A percentile compares a stretch with the other conserved stretches of the same genome.
These are phyloP conservation scores for Laodelphax striatellus DNA, from an alignment of 1,140 invertebrate genomes.

Conservation along the genomic window DNA sequence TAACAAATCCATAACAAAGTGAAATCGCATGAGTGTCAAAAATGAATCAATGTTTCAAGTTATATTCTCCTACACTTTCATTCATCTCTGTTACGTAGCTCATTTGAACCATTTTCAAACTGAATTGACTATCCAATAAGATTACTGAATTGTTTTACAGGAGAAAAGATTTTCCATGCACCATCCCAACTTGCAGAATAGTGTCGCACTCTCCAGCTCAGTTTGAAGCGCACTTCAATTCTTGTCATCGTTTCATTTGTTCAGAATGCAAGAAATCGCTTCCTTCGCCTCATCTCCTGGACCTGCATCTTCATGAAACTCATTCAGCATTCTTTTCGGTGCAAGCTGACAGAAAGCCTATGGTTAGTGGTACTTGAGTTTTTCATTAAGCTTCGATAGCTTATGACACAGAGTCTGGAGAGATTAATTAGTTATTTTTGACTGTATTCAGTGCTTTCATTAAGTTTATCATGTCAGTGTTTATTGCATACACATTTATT, in stretches of 20 bases:
- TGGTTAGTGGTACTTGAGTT: constrained; percentile 35
- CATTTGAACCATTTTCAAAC: too few species aligned
- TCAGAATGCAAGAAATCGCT: constrained; percentile 42
- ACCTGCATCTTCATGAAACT: constrained; percentile 53
- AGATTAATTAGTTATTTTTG: too few species aligned
- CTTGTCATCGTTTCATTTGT: constrained; percentile 35
- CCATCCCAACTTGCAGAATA: constrained; percentile 29
- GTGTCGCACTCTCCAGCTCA: constrained; percentile 33
- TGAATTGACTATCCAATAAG: too few species aligned
- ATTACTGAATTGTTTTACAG: constrained; percentile 17
- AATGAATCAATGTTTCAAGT: too few species aligned
- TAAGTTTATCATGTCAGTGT: too few species aligned
- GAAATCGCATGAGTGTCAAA: too few species aligned
- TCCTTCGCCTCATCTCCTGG: constrained; percentile 49
- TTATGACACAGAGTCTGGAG: too few species aligned
- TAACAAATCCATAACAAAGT: too few species aligned
- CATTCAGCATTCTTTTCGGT: constrained; percentile 58
- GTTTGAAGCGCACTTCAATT: constrained; percentile 39
- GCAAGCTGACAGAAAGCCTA: constrained; percentile 43
- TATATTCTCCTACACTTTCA: too few species aligned
- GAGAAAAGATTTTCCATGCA: constrained; percentile 34
- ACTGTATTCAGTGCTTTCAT: too few species aligned
- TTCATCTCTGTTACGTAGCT: too few species aligned
- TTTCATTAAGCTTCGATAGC: background rate
- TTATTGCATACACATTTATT: too few species aligned